Percentiles rank a stretch among this genome's conserved stretches.
These are phyloP conservation scores for Gymnocephalus cernua DNA, from an alignment of 2,113 vertebrate genomes.

Conservation along the genomic window DNA sequence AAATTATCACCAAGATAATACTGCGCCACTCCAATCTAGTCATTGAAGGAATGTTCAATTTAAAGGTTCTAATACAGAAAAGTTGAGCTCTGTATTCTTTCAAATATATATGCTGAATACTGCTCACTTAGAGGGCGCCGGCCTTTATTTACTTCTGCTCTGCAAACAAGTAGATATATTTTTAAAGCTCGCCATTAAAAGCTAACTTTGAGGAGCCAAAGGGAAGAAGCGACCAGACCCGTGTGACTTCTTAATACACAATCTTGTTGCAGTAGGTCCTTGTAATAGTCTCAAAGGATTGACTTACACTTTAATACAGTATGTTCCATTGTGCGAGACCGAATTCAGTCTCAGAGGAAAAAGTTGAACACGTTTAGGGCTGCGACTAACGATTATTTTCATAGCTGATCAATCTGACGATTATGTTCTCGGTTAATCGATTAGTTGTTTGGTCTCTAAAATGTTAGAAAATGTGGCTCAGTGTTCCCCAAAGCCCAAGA, in stretches of 20 bases:
- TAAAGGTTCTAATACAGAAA: slow-evolving; percentile 3
- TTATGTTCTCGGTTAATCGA: too few relatives aligned
- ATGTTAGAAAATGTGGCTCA: too few relatives aligned
- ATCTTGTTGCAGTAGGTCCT: slow-evolving; percentile 26
- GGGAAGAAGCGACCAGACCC: slow-evolving; percentile 44
- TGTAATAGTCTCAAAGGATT: slow-evolving; percentile 12
- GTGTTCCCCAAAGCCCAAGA: too few relatives aligned
- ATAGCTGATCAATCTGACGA: too few relatives aligned
- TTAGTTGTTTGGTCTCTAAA: too few relatives aligned
- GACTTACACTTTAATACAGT: slow-evolving; percentile 41
- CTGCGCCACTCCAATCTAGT: slow-evolving; percentile 18
- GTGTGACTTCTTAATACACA: slow-evolving; percentile 33
- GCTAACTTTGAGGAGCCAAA: slow-evolving; percentile 42
- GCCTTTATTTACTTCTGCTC: slow-evolving; percentile 40
- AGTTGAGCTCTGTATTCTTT: slow-evolving; percentile 24
- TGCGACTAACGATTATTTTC: too few relatives aligned
- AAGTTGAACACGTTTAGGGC: not conserved
- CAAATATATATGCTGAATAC: slow-evolving; percentile 33
- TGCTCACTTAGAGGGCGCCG: slow-evolving; percentile 24
- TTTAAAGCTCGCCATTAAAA: slow-evolving; percentile 50
- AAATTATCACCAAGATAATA: slow-evolving; percentile 6
- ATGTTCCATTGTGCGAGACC: slow-evolving; percentile 40
- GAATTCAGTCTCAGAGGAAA: slow-evolving; percentile 40
- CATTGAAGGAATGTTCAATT: slow-evolving; percentile 43
- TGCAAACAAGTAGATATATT: slow-evolving; percentile 46